Base-by-base conservation (phyloP, 1,140 invertebrate species). In the Glomeris maerens region DNA sequence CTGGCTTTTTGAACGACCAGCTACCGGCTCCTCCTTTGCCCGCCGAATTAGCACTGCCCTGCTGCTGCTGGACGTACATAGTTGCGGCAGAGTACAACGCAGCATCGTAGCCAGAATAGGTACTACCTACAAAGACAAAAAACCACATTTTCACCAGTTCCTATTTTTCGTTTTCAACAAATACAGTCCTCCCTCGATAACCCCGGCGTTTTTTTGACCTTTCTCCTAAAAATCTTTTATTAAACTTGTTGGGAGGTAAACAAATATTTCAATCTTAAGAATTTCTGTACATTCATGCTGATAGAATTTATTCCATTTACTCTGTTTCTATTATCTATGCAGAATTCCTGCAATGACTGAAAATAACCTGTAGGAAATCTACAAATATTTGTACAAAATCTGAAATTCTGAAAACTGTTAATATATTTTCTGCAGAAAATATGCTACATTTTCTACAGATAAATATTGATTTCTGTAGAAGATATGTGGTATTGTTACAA, bases 31-130 rank as follows among this genome's bases (percentile, higher is more conserved):
- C 23, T 28, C 47, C 52, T 55, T 50, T 65, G 27, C 27, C 63
- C 27, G 62, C 38, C 26, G 50, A 27, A n/a, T 47, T 45, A 1
- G 49, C 61, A 36, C 54, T 59, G 27, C 45, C 52, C 40, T 66
- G 70, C 62, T 84, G 84, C 68, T 89, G 86, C 58, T 85, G 83
- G 59, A 90, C 85, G 69, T 90, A 92, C 77, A 85, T 85, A 54
- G 83, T 87, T 54, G 87, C 87, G 61, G 88, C 87, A 71, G 84
- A 89, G 72, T 92, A 93, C 47, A 93, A 74, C 59, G 88, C 88
- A 63, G 87, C 83, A 75, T 91, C 86, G 73, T 91, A 87, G 63
- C 81, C 82, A 63, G 78, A 48, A 44, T 54, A 62, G 13, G 38
- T 27, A 25, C 20, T 50, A n/a, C 28, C 27, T 17, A 7, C 7